Conservation (phyloP, 2,888 invertebrate genomes). For the Dryomyza anilis region DNA sequence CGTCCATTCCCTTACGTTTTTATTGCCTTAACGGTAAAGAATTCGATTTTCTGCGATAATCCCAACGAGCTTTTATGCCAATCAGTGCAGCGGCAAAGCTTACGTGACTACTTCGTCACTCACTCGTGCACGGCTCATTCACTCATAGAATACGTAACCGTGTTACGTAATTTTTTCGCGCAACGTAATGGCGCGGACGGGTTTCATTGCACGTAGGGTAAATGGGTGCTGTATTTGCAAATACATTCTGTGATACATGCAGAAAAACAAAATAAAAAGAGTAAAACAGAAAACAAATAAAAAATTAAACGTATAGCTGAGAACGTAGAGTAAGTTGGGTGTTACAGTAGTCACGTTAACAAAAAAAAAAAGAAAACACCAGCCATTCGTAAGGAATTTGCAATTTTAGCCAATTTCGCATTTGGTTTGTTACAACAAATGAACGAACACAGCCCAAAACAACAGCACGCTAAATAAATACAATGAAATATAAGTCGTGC, state of each 20-base stretch:
- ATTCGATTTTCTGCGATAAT: not conserved
- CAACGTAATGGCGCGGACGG: too few species aligned
- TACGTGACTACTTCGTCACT: not conserved
- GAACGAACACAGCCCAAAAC: not conserved
- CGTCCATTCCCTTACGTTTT: not conserved
- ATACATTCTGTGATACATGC: too few species aligned
- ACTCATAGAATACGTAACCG: not conserved
- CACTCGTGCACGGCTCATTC: too few species aligned
- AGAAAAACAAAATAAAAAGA: too few species aligned
- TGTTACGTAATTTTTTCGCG: too few species aligned
- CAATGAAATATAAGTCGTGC: not conserved
- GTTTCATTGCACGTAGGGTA: too few species aligned
- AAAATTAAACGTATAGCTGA: too few species aligned
- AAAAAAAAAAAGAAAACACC: not conserved
- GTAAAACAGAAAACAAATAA: too few species aligned
- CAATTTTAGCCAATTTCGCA: slow-evolving; percentile 21
- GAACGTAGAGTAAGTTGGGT: too few species aligned
- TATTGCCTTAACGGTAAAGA: not conserved
- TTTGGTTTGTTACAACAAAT: slow-evolving; percentile 5
- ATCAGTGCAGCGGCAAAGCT: too few species aligned
- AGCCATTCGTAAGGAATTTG: slow-evolving; percentile 2
- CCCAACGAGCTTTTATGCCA: not conserved
- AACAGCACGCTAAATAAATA: too few species aligned
- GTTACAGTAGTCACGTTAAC: not conserved
- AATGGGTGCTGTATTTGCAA: too few species aligned